Base-by-base conservation (phyloP, 2,888 invertebrate species). In the Loripinus fragilis region DNA sequence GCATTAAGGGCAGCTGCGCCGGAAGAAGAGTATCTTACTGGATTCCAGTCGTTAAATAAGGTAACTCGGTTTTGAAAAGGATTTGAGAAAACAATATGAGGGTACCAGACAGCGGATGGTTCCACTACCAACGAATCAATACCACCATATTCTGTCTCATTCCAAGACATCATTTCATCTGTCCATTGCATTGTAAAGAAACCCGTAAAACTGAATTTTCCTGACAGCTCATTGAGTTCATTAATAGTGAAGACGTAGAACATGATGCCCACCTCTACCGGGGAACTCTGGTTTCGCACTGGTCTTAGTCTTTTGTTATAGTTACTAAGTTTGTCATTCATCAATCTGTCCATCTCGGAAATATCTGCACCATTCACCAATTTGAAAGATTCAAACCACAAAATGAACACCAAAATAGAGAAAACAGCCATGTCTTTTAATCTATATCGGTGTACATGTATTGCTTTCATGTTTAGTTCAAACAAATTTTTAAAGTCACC, bases 121-220 rank as follows among this genome's bases (percentile, higher is more conserved):
- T 10, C 15, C 5, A 50, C n/a, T 5, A 20, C 7, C 20, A 50
- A 5, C 50, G 5, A 15, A 5, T 50, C 10, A 23, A 50, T 50
- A 7, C 23, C 23, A n/a, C 23, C 50, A 50, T 50, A 50, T 7
- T 50, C 50, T 15, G 5, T 20, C 20, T 10, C 15, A 50, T 50
- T 23, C 50, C 50, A 50, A 15, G 8, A 15, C 7, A 50, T 50
- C 5, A 5, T 5, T 12, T 50, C 50, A 50, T 50, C 50, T 12
- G 20, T 12, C 50, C 50, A 50, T 7, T 50, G 20, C 8, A 50
- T 50, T 15, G 8, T 15, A 7, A 50, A n/a, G 5, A n/a, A 20
- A n/a, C 50, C 50, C 20, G 50, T 50, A n/a, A 50, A 7, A 50
- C 50, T 50, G 50, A 50, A 50, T n/a, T 50, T 50, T 20, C n/a